These are phyloP conservation scores for Altica lythri DNA, from an alignment of 2,888 invertebrate genomes.

Conservation along the genomic window DNA sequence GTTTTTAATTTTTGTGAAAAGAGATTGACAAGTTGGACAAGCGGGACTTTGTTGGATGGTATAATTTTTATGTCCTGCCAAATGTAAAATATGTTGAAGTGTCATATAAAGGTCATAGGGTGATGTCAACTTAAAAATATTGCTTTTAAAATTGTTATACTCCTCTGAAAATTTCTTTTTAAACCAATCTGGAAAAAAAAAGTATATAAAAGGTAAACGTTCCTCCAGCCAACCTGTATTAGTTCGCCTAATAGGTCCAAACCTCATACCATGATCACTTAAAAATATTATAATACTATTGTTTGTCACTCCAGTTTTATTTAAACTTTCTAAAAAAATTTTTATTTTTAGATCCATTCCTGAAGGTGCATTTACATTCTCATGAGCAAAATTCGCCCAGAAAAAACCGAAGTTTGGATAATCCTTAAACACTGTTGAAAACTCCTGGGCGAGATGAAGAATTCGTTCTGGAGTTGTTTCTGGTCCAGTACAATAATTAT, in stretches of 20 bases:
- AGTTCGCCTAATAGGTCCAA: slow-evolving; percentile 70
- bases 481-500: slow-evolving; percentile 67
- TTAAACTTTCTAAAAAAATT: neutral
- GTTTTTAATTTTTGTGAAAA: slow-evolving; percentile 64
- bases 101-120: slow-evolving; percentile 81
- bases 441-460: slow-evolving; percentile 70
- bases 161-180: slow-evolving; percentile 61
- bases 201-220: slow-evolving; percentile 73
- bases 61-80: slow-evolving; percentile 57
- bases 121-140: slow-evolving; percentile 71
- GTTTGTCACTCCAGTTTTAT: neutral
- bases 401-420: slow-evolving; percentile 75
- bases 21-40: slow-evolving; percentile 69
- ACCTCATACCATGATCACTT: slow-evolving; percentile 81
- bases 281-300: slow-evolving; percentile 59
- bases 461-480: slow-evolving; percentile 69
- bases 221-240: slow-evolving; percentile 80
- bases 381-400: slow-evolving; percentile 82
- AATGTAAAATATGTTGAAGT: slow-evolving; percentile 65
- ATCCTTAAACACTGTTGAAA: slow-evolving; percentile 58
- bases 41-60: slow-evolving; percentile 54
- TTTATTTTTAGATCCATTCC: slow-evolving; percentile 62
- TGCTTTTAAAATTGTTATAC: slow-evolving; percentile 63
- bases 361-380: slow-evolving; percentile 70
- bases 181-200: slow-evolving; percentile 70